Evolutionary conservation across 1,140 invertebrate species (phyloP).

Genomic region (Pseudomyrmex cubaensis): DNA sequence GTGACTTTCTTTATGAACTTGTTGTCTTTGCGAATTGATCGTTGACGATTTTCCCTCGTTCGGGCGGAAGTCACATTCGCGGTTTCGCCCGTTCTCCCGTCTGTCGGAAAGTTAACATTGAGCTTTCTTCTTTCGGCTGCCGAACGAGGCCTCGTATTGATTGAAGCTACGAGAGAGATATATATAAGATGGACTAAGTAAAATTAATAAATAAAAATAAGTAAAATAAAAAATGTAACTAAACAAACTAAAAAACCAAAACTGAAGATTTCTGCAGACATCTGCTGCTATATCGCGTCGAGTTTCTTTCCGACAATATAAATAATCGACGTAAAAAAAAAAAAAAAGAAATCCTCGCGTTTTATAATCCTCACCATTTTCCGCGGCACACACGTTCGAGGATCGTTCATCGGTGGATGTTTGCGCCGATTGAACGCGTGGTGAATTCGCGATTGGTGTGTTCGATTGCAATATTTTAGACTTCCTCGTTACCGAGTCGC

Average conservation of each 20-base stretch:
- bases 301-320: not conserved
- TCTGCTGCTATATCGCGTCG: not conserved
- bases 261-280: not conserved
- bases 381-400: not conserved
- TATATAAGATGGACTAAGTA: too few relatives aligned
- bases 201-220: too few relatives aligned
- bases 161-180: not conserved
- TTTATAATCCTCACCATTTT: conserved; percentile 7
- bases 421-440: not conserved
- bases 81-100: not conserved
- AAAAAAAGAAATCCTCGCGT: not conserved
- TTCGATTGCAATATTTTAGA: not conserved
- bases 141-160: not conserved
- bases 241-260: too few relatives aligned
- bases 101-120: not conserved
- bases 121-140: not conserved
- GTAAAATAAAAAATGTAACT: too few relatives aligned
- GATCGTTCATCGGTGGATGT: not conserved
- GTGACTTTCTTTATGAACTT: not conserved
- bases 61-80: not conserved
- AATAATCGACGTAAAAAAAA: not conserved
- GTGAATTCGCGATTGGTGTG: not conserved
- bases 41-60: not conserved
- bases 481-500: not conserved
- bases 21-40: not conserved